Evolutionary conservation across 2,797 vertebrate genomes (phyloP), one percentile per base, ranked within the genome.

Genomic region (Lerista edwardsae): DNA sequence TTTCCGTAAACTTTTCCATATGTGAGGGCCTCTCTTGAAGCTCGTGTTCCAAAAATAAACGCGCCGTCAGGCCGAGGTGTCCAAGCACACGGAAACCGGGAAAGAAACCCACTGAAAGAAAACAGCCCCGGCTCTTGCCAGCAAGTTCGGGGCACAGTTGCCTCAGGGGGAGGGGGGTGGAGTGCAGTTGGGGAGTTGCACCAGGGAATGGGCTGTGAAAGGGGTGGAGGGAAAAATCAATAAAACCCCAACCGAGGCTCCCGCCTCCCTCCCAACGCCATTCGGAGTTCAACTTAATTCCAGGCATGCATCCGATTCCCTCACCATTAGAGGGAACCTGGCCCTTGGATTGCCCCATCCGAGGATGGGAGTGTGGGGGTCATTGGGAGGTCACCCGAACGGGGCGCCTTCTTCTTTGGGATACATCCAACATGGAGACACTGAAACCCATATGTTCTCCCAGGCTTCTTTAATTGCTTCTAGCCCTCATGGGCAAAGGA

Each of bases 1-100:
- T 87, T 84, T 81, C 86, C 82, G 78, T 87, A 87, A 87, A 84
- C 86, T 84, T 84, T 87, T 87, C 86, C 86, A 87, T 87, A 87
- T 87, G 86, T 84, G 86, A 84, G 86, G 77, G 82, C 79, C 86
- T 77, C 82, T 87, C 59, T 82, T 17, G 36, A 64, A 80, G 82
- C 86, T 84, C 67, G 86, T 17, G 65, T 87, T 87, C 86, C 86
- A 87, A 87, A 87, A 87, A 87, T 87, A 87, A 87, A 87, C 82
- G 82, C 78, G 78, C 78, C 83, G 86, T 81, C 82, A 84, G 86
- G 86, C 82, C 73, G 72, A 87, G 86, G 86, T 87, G 82, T 84
- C 86, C 82, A 76, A 81, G 86, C 67, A 25, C 82, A 36, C 55
- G 74, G 79, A 84, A 84, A 84, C 44, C 73, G 44, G 73, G 19